These are phyloP conservation scores for Aspidoscelis tigris DNA, from an alignment of 2,113 vertebrate species.

Conservation along the genomic window DNA sequence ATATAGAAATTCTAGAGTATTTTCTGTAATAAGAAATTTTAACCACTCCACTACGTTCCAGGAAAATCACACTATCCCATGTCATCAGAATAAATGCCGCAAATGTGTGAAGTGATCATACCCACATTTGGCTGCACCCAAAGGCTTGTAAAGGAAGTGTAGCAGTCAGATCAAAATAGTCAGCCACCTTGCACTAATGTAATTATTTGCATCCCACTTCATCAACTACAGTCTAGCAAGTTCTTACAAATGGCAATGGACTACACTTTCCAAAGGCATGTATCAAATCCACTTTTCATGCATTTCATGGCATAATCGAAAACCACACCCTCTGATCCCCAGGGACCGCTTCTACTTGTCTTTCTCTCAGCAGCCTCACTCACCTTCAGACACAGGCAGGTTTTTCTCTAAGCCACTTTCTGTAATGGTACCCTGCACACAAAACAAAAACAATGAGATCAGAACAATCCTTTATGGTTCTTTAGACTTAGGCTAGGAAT, in stretches of 20 bases:
- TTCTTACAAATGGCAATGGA: background rate
- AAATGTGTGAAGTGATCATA: no score
- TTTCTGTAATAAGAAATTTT: no score
- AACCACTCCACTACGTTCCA: no score
- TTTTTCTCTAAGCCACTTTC: slow-evolving; percentile 31
- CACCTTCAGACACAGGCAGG: slow-evolving; percentile 18
- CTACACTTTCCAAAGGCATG: background rate
- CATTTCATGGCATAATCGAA: background rate
- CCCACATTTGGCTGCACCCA: no score
- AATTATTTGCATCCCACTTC: background rate
- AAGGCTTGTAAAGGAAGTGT: no score
- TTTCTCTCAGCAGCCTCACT: background rate
- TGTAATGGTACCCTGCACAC: slow-evolving; percentile 2
- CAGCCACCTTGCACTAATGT: no score
- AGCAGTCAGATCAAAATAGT: no score
- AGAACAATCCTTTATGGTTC: no score
- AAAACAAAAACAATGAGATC: background rate
- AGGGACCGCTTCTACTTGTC: background rate
- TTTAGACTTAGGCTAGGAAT: background rate
- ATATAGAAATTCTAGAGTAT: no score
- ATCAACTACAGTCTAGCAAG: background rate
- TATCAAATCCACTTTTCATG: background rate
- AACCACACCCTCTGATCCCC: background rate
- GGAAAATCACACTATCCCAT: no score
- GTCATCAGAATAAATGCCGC: no score